Conservation (phyloP, 2,888 invertebrate species). For the Machimus rusticus region DNA sequence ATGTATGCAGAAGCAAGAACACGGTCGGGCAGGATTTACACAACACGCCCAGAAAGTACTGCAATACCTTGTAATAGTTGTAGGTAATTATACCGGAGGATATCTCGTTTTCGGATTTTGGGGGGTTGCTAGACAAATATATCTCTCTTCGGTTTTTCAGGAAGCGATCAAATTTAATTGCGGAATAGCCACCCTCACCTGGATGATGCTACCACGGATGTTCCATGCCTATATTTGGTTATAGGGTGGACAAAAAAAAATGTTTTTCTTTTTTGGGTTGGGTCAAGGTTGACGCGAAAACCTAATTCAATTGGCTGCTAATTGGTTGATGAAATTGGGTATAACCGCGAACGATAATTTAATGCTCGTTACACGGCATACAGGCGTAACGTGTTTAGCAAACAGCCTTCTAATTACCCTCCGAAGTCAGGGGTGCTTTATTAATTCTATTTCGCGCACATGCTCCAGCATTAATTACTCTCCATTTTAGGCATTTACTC, state of each 20-base stretch:
- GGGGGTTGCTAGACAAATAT: constrained; percentile 2
- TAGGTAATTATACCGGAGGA: constrained; percentile 5
- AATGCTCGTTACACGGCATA: constrained; percentile 1
- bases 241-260: not conserved
- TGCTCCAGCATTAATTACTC: not conserved
- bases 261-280: not conserved
- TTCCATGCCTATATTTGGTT: not conserved
- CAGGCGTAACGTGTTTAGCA: not conserved
- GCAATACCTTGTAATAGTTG: constrained; percentile 27
- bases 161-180: constrained; percentile 9
- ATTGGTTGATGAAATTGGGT: not conserved
- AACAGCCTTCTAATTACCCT: not conserved
- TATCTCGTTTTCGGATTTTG: not conserved
- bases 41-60: constrained; percentile 20
- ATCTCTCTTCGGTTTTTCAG: not conserved
- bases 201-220: not conserved
- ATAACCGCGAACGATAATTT: constrained; percentile 21
- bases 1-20: not conserved
- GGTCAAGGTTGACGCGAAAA: constrained; percentile 7
- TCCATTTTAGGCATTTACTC: not conserved
- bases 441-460: not conserved
- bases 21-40: not conserved
- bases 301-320: constrained; percentile 30
- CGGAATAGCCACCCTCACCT: not conserved
- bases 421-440: not conserved